phyloP scores from a whole-genome alignment of 2,888 invertebrate genomes.

The Catocala fraxini region DNA sequence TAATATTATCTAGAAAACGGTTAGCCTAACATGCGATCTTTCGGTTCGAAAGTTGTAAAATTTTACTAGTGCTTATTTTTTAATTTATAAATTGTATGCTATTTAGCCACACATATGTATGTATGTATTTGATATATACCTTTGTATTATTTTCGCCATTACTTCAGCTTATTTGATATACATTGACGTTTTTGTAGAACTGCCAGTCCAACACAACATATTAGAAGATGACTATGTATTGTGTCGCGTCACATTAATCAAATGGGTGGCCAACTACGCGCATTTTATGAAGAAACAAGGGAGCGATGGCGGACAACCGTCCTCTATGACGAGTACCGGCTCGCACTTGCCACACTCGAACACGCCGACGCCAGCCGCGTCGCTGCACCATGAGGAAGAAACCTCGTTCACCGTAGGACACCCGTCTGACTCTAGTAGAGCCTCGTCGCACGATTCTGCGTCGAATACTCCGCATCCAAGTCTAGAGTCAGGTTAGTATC shows the following conservation, averaged over 20 bases:
- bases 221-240: conserved; percentile 90
- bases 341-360: conserved; percentile 77
- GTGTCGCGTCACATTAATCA: conserved; percentile 95
- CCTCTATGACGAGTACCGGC: conserved; percentile 80
- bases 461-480: conserved; percentile 88
- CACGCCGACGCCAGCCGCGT: conserved; percentile 76
- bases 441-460: conserved; percentile 83
- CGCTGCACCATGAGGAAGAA: conserved; percentile 81
- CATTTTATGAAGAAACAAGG: conserved; percentile 91
- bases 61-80: too few species aligned
- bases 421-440: conserved; percentile 83
- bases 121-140: too few species aligned
- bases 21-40: too few species aligned
- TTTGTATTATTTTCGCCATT: too few species aligned
- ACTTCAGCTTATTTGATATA: too few species aligned
- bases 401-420: conserved; percentile 82
- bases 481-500: conserved; percentile 87
- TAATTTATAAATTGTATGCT: too few species aligned
- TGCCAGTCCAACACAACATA: conserved; percentile 92
- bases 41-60: too few species aligned
- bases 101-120: too few species aligned
- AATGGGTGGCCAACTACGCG: conserved; percentile 95
- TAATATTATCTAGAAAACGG: neutral
- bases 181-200: conserved; percentile 78
- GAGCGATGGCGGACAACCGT: conserved; percentile 81